Percentiles rank a stretch among this genome's conserved stretches.
Evolutionary conservation across 2,888 invertebrate species (phyloP).

Genomic region (Tethea ocularis): DNA sequence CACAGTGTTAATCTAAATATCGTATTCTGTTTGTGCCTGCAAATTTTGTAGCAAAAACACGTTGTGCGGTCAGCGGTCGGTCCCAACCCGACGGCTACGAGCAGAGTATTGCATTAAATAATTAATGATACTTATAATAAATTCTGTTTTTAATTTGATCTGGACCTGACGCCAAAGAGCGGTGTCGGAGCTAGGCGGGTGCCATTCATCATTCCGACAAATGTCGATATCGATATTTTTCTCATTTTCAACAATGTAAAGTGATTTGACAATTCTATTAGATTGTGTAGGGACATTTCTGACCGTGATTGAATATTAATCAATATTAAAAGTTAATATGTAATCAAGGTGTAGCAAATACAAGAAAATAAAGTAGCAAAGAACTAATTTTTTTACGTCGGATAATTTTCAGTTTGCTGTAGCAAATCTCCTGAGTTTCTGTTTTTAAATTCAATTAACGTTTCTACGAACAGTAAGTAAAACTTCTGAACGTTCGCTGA

Average conservation of each 20-base stretch:
- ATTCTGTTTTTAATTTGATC: slow-evolving; percentile 81
- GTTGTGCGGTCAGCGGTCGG: slow-evolving; percentile 58
- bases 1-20: slow-evolving; percentile 73
- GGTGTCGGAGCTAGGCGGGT: slow-evolving; percentile 14
- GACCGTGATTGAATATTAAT: neutral
- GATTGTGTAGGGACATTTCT: neutral
- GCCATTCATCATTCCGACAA: neutral
- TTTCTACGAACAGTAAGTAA: neutral
- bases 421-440: neutral
- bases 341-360: neutral
- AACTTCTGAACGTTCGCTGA: neutral
- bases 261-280: neutral
- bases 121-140: slow-evolving; percentile 77
- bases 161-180: slow-evolving; percentile 54
- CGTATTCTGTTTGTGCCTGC: slow-evolving; percentile 72
- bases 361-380: neutral
- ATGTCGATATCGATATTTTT: slow-evolving; percentile 23
- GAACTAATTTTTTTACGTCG: neutral
- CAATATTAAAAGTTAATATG: neutral
- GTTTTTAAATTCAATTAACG: neutral
- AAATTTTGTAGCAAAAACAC: slow-evolving; percentile 67
- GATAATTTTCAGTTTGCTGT: neutral
- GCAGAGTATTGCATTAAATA: slow-evolving; percentile 70
- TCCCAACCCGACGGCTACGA: slow-evolving; percentile 39
- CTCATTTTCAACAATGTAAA: slow-evolving; percentile 1